Evolutionary conservation across 2,888 invertebrate genomes (phyloP), one percentile per base, ranked within the genome.

Genomic region (Exocentrus adspersus): DNA sequence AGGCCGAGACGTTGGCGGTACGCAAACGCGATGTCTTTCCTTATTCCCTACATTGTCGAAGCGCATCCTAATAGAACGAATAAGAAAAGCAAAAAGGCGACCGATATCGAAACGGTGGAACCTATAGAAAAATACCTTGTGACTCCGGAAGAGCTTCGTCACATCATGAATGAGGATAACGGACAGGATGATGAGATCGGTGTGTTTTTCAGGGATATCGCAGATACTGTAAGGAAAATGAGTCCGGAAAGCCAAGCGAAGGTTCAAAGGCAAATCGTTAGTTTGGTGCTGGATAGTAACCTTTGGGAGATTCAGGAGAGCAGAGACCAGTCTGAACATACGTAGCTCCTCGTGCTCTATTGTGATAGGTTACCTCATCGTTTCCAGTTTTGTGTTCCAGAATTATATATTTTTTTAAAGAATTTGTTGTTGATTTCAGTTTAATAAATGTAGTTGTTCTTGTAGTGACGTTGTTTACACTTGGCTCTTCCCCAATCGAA

Each of bases 121-220:
- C 57, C 57, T 7, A 42, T 46, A 0, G 57, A 57, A 7, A 57
- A 57, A 3, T 57, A 28, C 14, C 32, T 57, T 10, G 45, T 57
- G 2, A 57, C 46, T 12, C 1, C 32, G 19, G 57, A 57, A 20
- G 48, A 54, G 14, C 45, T 54, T 10, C 46, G 41, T 12, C 54
- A 56, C 1, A 42, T 17, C 9, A 16, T 41, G 3, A 37, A 53
- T 19, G 24, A 43, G 10, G 41, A 7, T 7, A 4, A 14, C 19
- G 10, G 17, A n/a, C 30, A 24, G 17, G 53, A 68, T 6, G 60
- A 64, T 45, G 72, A 70, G 10, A 58, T 72, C 24, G 67, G 70
- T 62, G 64, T 67, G 2, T 72, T 72, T 43, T 72, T 72, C 50
- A 70, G 50, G 53, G 72, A 70, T 3, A 57, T 72, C n/a, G 63